These are phyloP conservation scores for Mongoloraphidia duomilia DNA, from an alignment of 2,888 invertebrate species.

Conservation along the genomic window DNA sequence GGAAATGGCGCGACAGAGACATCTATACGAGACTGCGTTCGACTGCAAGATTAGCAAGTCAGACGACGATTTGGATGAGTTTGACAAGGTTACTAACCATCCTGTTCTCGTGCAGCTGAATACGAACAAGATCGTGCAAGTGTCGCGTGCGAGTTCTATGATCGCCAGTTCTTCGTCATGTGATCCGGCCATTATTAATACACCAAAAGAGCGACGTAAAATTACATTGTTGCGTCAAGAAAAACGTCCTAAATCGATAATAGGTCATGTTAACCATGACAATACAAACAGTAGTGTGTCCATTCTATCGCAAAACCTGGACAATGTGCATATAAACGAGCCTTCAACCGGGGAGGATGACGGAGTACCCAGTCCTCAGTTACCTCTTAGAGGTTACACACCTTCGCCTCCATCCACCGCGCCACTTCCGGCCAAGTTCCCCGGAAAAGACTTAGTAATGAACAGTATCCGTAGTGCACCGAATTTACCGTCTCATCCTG, in stretches of 20 bases:
- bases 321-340: slow-evolving; percentile 42
- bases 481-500: slow-evolving; percentile 52
- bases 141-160: slow-evolving; percentile 5
- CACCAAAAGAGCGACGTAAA: slow-evolving; percentile 39
- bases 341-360: slow-evolving; percentile 15
- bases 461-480: slow-evolving; percentile 72
- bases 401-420: slow-evolving; percentile 76
- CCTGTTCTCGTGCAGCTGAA: slow-evolving; percentile 48
- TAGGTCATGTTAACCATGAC: slow-evolving; percentile 30
- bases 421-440: slow-evolving; percentile 68
- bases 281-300: slow-evolving; percentile 22
- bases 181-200: slow-evolving; percentile 29
- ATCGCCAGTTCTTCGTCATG: slow-evolving; percentile 28
- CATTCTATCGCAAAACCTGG: slow-evolving; percentile 18
- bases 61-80: slow-evolving; percentile 64
- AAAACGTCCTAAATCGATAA: slow-evolving; percentile 43
- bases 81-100: slow-evolving; percentile 69
- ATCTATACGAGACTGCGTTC: slow-evolving; percentile 80
- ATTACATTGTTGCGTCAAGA: slow-evolving; percentile 37
- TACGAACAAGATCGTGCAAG: slow-evolving; percentile 2
- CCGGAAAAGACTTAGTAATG: slow-evolving; percentile 47
- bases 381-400: slow-evolving; percentile 56
- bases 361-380: slow-evolving; percentile 23
- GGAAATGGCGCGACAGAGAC: slow-evolving; percentile 48
- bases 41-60: slow-evolving; percentile 75